These are phyloP conservation scores for Benthosema pterotum DNA, from an alignment of 2,797 vertebrate species.

Conservation along the genomic window DNA sequence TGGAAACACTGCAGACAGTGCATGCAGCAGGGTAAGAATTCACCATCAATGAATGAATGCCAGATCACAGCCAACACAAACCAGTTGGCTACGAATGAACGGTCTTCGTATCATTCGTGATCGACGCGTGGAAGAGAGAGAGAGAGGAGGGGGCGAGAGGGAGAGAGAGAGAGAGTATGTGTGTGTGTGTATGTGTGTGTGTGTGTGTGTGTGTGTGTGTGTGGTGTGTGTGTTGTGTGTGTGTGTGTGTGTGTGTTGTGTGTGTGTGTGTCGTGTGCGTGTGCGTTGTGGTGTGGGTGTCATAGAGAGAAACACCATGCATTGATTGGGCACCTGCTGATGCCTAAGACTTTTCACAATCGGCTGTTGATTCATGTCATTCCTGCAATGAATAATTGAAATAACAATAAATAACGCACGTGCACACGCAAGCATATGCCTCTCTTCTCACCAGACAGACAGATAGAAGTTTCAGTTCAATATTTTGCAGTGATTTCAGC, in stretches of 20 bases:
- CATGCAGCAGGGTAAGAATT: constrained; percentile 55
- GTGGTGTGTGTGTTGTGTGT: no score
- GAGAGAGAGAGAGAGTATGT: no score
- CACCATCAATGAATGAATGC: constrained; percentile 51
- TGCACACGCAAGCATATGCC: no score
- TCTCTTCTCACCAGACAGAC: no score
- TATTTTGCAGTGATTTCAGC: neutral
- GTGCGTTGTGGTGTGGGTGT: no score
- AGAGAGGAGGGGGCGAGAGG: constrained; percentile 10
- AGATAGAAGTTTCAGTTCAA: neutral
- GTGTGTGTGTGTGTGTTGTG: no score
- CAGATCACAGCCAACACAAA: constrained; percentile 44
- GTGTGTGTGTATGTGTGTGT: no score
- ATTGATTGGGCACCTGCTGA: constrained; percentile 34
- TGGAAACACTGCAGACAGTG: constrained; percentile 63
- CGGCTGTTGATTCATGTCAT: constrained; percentile 7
- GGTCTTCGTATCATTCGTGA: neutral
- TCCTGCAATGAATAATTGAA: neutral
- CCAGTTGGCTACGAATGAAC: constrained; percentile 17
- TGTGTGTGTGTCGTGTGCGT: no score
- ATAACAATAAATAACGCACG: constrained; percentile 7
- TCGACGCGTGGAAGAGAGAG: constrained; percentile 23
- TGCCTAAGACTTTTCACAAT: constrained; percentile 17
- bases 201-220: no score
- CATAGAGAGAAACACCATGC: neutral